These are phyloP conservation scores for Myotis daubentonii DNA, from an alignment of 2,797 vertebrate genomes.

Conservation along the genomic window DNA sequence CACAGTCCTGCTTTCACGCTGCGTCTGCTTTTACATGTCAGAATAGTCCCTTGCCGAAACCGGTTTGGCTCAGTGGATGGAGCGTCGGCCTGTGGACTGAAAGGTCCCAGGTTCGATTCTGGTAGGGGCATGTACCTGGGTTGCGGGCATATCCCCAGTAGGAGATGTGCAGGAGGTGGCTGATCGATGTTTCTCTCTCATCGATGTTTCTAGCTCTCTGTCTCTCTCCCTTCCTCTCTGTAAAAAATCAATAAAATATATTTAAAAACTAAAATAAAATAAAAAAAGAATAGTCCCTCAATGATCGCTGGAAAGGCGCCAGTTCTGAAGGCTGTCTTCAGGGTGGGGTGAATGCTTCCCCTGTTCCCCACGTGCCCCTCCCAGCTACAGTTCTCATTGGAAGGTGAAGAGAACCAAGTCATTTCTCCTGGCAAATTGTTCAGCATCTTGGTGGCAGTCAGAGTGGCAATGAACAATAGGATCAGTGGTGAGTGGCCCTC, in stretches of 20 bases:
- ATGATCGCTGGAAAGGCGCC: neutral
- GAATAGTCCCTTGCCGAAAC: neutral
- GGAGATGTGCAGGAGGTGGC: too few species aligned
- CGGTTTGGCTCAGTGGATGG: too few species aligned
- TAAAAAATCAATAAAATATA: too few species aligned
- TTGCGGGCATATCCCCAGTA: too few species aligned
- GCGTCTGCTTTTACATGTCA: neutral
- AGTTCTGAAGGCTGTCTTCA: neutral
- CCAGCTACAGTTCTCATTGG: neutral
- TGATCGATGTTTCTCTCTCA: too few species aligned
- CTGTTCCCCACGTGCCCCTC: neutral
- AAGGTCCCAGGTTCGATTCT: too few species aligned
- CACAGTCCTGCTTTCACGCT: neutral
- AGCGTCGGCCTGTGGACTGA: too few species aligned
- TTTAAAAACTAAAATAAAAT: too few species aligned
- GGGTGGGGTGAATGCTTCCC: neutral
- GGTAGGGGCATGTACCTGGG: too few species aligned
- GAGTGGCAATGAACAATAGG: neutral
- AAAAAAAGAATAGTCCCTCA: neutral
- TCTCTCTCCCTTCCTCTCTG: too few species aligned
- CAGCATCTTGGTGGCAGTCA: neutral
- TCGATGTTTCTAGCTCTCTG: too few species aligned
- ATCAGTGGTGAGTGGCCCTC: neutral
- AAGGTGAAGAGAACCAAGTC: slow-evolving; percentile 3
- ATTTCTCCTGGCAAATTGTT: neutral